phyloP scores from a whole-genome alignment of 30 jellyfish, hydroid and myxozoan species.

The Turritopsis rubra region DNA sequence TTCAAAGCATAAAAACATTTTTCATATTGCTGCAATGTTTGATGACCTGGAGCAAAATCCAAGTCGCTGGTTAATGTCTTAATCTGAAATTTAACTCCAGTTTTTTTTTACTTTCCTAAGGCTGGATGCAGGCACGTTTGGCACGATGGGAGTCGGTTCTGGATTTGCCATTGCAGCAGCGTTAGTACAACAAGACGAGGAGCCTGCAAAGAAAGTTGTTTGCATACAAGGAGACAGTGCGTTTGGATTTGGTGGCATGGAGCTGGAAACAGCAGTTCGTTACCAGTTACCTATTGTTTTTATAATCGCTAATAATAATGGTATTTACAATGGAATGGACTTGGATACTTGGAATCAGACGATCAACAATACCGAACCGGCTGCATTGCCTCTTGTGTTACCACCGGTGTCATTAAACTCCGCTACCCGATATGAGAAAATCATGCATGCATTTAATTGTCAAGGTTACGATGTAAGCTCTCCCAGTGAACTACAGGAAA shows the following conservation, averaged over 20 bases:
- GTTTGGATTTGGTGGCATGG: slow-evolving; percentile 92
- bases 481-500: slow-evolving; percentile 42
- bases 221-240: slow-evolving; percentile 96
- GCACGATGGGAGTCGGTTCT: slow-evolving; percentile 94
- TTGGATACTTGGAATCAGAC: slow-evolving; percentile 7
- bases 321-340: slow-evolving; percentile 68
- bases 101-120: background rate
- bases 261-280: slow-evolving; percentile 77
- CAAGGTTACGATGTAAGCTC: slow-evolving; percentile 51
- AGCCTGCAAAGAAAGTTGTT: slow-evolving; percentile 45
- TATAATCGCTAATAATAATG: slow-evolving; percentile 74
- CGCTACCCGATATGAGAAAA: slow-evolving; percentile 63
- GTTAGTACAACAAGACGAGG: slow-evolving; percentile 34
- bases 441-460: slow-evolving; percentile 81
- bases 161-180: slow-evolving; percentile 91
- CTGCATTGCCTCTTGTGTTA: slow-evolving; percentile 20
- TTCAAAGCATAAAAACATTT: too few relatives aligned
- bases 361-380: slow-evolving; percentile 7
- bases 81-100: too few relatives aligned
- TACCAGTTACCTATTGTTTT: slow-evolving; percentile 68
- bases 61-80: too few relatives aligned
- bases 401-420: slow-evolving; percentile 81
- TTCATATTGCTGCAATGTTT: too few relatives aligned
- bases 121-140: slow-evolving; percentile 85
- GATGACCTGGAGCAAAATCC: too few relatives aligned